Evolutionary conservation across 2,797 vertebrate species (phyloP).

Genomic region (Coreius guichenoti): DNA sequence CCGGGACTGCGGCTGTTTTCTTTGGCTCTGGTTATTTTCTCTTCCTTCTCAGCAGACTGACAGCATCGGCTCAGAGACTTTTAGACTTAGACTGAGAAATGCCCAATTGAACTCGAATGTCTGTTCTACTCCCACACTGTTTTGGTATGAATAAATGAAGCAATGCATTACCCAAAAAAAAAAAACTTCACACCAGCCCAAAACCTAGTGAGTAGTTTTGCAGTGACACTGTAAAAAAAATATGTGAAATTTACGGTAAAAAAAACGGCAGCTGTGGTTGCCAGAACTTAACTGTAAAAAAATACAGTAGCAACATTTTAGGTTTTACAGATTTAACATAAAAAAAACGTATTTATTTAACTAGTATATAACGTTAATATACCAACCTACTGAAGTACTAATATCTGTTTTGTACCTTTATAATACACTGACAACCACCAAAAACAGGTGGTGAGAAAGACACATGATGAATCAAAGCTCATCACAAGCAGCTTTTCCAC

Average conservation of each 20-base stretch:
- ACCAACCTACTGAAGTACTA: background rate
- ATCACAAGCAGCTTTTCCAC: background rate
- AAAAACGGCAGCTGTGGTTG: background rate
- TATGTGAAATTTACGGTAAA: background rate
- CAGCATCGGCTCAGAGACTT: background rate
- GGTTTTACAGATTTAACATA: background rate
- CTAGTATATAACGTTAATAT: background rate
- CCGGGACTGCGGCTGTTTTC: conserved; percentile 45
- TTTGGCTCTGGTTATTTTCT: conserved; percentile 46
- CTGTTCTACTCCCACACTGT: conserved; percentile 12
- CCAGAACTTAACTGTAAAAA: background rate
- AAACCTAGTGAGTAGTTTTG: background rate
- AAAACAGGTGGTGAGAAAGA: background rate
- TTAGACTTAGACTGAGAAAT: background rate
- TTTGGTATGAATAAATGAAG: conserved; percentile 4
- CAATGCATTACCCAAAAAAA: background rate
- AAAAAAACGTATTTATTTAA: too few species aligned
- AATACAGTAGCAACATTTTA: background rate
- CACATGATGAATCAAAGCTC: background rate
- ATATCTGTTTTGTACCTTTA: background rate
- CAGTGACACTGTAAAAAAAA: too few species aligned
- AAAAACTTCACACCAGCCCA: background rate
- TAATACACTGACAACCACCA: background rate
- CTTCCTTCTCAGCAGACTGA: conserved; percentile 26
- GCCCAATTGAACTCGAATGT: background rate